A percentile compares a stretch with the other conserved stretches of the same genome.
phyloP scores from a whole-genome alignment of 2,113 vertebrate genomes.

The Mellivora capensis region DNA sequence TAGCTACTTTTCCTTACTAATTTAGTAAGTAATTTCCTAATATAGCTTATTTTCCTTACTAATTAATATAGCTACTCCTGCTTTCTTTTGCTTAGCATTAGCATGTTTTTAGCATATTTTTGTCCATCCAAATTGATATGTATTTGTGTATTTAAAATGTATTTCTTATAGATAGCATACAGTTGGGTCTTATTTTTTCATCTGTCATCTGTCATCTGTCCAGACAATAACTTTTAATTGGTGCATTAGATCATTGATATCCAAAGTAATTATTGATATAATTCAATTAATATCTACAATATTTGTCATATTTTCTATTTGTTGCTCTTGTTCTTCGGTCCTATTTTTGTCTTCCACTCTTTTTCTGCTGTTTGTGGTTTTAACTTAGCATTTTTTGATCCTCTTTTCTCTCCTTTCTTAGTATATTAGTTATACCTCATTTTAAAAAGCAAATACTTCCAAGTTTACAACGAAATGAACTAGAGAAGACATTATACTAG shows the following conservation, averaged over 20 bases:
- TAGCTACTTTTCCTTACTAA: too few species aligned
- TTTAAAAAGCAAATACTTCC: not conserved
- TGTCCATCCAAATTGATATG: not conserved
- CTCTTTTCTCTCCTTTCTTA: not conserved
- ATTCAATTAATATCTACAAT: not conserved
- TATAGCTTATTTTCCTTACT: not conserved
- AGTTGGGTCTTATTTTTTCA: not conserved
- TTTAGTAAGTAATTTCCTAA: too few species aligned
- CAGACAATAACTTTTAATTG: not conserved
- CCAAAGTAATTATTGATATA: not conserved
- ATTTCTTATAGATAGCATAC: not conserved
- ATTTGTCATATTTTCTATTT: not conserved
- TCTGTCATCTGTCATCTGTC: too few species aligned
- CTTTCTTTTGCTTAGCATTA: not conserved
- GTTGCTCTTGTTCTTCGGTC: not conserved
- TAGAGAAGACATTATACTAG: not conserved
- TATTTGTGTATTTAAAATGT: not conserved
- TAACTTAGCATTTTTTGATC: not conserved
- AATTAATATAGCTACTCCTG: not conserved
- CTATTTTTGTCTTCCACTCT: not conserved
- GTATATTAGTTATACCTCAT: not conserved
- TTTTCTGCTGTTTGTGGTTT: not conserved
- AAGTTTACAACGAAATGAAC: not conserved
- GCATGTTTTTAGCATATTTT: not conserved
- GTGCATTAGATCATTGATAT: not conserved